phyloP scores from a whole-genome alignment of 2,888 invertebrate species.

The Hofmannophila pseudospretella region DNA sequence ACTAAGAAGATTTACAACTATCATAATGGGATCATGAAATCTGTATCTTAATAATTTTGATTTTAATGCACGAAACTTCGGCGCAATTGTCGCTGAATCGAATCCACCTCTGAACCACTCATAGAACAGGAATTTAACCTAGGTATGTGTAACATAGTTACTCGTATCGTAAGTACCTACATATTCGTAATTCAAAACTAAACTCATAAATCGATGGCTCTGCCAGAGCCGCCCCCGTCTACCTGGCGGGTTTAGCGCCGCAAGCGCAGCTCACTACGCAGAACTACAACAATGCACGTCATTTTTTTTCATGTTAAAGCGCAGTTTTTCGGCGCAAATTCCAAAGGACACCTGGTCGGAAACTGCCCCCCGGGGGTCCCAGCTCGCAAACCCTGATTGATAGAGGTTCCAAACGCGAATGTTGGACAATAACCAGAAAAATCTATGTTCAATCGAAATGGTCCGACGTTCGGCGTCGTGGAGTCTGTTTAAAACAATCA shows the following conservation, averaged over 20 bases:
- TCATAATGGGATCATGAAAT: no score
- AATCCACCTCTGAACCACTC: no score
- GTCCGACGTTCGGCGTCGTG: slow-evolving; percentile 56
- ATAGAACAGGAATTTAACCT: no score
- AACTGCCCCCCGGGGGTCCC: slow-evolving; percentile 72
- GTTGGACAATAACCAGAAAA: slow-evolving; percentile 44
- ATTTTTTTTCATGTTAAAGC: slow-evolving; percentile 65
- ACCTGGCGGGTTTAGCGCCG: slow-evolving; percentile 51
- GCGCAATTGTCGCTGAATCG: no score
- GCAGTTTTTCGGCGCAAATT: slow-evolving; percentile 72
- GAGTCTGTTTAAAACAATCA: slow-evolving; percentile 76
- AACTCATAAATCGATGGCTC: slow-evolving; percentile 27
- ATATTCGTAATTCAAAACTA: slow-evolving; percentile 25
- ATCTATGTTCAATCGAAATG: slow-evolving; percentile 32
- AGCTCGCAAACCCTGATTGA: slow-evolving; percentile 51
- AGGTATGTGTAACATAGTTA: no score
- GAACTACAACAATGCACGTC: slow-evolving; percentile 63
- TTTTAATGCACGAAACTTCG: no score
- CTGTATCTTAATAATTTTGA: no score
- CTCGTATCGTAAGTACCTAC: no score
- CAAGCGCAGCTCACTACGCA: slow-evolving; percentile 51
- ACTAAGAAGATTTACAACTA: no score
- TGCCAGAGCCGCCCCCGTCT: slow-evolving; percentile 29
- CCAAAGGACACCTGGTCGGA: slow-evolving; percentile 76
- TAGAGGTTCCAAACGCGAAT: slow-evolving; percentile 61